phyloP scores from a whole-genome alignment of 2,113 vertebrate genomes.

The Lanius ludovicianus region DNA sequence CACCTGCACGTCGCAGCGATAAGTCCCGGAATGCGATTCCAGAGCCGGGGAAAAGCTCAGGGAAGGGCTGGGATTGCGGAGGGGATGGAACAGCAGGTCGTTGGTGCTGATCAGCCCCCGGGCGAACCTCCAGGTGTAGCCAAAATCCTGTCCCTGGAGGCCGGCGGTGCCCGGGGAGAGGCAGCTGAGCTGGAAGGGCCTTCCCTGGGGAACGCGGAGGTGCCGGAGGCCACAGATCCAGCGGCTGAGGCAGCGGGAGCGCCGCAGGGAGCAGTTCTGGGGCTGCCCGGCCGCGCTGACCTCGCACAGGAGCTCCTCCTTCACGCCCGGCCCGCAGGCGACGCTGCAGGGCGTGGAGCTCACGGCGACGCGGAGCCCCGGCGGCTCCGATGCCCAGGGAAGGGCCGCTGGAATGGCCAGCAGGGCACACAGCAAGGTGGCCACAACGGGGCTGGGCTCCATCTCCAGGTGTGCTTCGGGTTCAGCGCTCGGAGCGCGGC shows the following conservation, averaged over 20 bases:
- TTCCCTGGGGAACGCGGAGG: conserved; percentile 61
- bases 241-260: conserved; percentile 68
- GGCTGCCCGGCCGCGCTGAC: not conserved
- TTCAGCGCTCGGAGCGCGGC: not conserved
- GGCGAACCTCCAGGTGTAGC: conserved; percentile 80
- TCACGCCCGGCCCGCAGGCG: conserved; percentile 86
- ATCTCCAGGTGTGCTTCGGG: not conserved
- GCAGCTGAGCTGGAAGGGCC: conserved; percentile 76
- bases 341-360: conserved; percentile 78
- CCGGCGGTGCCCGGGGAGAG: conserved; percentile 53
- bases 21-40: conserved; percentile 85
- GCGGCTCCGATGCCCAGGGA: not conserved
- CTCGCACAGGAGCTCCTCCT: conserved; percentile 76
- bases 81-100: conserved; percentile 72
- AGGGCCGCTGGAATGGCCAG: rapidly evolving
- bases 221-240: conserved; percentile 84
- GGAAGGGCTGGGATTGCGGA: not conserved
- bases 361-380: not conserved
- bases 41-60: conserved; percentile 65
- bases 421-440: not conserved
- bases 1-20: conserved; percentile 83
- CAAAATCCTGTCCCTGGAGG: conserved; percentile 62
- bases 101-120: conserved; percentile 82
- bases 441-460: not conserved
- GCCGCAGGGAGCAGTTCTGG: conserved; percentile 48